These are phyloP conservation scores for Stenodera caucasica DNA, from an alignment of 2,888 invertebrate genomes.

Conservation along the genomic window DNA sequence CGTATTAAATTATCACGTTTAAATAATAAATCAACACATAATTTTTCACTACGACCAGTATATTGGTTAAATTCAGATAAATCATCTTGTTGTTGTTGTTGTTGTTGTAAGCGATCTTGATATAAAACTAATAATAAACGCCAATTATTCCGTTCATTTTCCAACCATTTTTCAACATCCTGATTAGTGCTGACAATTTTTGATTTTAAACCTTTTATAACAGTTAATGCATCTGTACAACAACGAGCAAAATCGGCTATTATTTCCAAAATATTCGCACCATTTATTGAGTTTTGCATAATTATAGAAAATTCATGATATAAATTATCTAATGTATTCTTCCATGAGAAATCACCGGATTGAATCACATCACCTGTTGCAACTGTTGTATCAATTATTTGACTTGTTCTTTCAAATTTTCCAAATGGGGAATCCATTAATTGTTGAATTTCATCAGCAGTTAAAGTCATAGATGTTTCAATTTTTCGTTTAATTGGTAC, in stretches of 20 bases:
- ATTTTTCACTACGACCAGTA: conserved; percentile 61
- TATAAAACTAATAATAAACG: conserved; percentile 79
- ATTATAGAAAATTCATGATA: conserved; percentile 53
- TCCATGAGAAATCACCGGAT: conserved; percentile 46
- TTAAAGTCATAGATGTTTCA: neutral
- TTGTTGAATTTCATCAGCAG: conserved; percentile 34
- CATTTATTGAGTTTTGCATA: conserved; percentile 47
- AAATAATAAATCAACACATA: conserved; percentile 62
- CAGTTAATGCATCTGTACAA: conserved; percentile 52
- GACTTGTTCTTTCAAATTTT: conserved; percentile 6
- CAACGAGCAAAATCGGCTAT: conserved; percentile 51
- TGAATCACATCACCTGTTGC: conserved; percentile 46
- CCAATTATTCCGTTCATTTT: conserved; percentile 89
- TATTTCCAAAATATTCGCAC: conserved; percentile 48
- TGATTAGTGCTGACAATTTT: conserved; percentile 41
- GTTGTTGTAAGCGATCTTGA: conserved; percentile 69
- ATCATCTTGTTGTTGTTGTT: conserved; percentile 48
- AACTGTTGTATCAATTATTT: conserved; percentile 4
- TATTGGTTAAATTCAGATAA: conserved; percentile 42
- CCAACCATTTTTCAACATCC: conserved; percentile 61
- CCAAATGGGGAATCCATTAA: conserved; percentile 19
- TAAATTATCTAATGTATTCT: conserved; percentile 47
- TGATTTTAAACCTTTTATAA: conserved; percentile 49
- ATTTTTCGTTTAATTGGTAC: neutral
- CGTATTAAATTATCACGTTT: conserved; percentile 61